Conservation (phyloP, 2,113 vertebrate genomes). For the Dipodomys spectabilis region DNA sequence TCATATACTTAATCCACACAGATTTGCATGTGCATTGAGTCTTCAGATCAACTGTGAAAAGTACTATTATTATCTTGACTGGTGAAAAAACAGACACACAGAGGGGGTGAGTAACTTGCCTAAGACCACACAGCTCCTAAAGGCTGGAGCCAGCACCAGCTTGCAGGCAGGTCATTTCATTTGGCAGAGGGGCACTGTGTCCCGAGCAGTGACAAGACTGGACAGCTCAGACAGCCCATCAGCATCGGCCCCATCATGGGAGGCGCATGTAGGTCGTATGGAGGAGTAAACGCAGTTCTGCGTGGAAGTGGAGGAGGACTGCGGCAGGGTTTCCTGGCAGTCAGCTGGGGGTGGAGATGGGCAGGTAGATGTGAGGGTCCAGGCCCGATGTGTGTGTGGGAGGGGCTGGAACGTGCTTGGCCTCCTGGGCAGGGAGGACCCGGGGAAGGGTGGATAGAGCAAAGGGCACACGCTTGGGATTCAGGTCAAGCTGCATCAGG, state of each 20-base stretch:
- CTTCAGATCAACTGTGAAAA: background rate
- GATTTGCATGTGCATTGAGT: background rate
- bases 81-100: background rate
- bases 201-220: background rate
- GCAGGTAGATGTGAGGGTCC: too few species aligned
- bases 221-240: background rate
- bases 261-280: too few species aligned
- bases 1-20: background rate
- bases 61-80: background rate
- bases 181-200: background rate
- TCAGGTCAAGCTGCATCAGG: background rate
- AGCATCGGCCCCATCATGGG: too few species aligned
- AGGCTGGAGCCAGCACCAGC: background rate
- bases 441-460: rapidly evolving
- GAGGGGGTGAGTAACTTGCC: background rate
- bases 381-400: too few species aligned
- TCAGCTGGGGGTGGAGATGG: background rate
- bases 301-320: background rate
- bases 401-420: rapidly evolving
- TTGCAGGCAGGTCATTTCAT: background rate
- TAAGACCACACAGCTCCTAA: background rate
- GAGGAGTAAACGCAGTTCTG: background rate
- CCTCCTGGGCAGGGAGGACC: background rate
- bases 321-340: background rate
- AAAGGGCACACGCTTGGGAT: background rate